Base-by-base conservation (phyloP, 37 sponge, comb jelly and placozoan species). In the Lycopodina hypogea region DNA sequence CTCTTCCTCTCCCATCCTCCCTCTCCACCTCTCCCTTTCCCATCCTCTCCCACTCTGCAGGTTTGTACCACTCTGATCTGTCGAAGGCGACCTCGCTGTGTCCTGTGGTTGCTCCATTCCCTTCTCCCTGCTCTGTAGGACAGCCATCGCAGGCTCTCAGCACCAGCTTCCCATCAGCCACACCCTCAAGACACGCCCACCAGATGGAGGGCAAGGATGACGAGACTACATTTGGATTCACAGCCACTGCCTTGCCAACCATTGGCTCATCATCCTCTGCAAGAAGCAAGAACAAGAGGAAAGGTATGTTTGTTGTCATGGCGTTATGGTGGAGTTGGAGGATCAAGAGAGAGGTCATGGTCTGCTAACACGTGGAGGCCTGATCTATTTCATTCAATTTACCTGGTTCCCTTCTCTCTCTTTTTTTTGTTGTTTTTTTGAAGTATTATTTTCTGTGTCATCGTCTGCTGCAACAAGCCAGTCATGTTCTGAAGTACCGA, bases 51-150 rank as follows among this genome's bases (percentile, higher is more conserved):
- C 37, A 29, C 56, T 22, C 34, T 30, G 1, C 75, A 84, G 76
- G 57, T 28, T 57, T n/a, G 48, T 84, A 84, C 41, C 84, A 84
- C 33, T 69, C 70, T 15, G 60, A 81, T 45, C 22, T 72, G 71
- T 14, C 71, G n/a, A 23, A 81, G 38, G 19, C 53, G 1, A 9
- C 81, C 23, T 22, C 63, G 11, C 72, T 71, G 26, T 30, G 26
- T 28, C 55, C 51, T 2, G 15, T 78, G 58, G 34, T 0, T 32
- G 52, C 66, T 42, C 56, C 6, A 55, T 33, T 21, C 19, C 30
- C 30, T 12, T 19, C 39, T 34, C 61, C 63, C 36, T 72, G 42
- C 72, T 37, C 72, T 21, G 22, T 71, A 26, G 81, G 63, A 36
- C 81, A 60, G 81, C 72, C 78, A 19, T 78, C 78, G 34, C 36